Percentiles rank a stretch among this genome's conserved stretches.
Conservation (phyloP, 2,797 vertebrate species). For the Xerus rutilus region DNA sequence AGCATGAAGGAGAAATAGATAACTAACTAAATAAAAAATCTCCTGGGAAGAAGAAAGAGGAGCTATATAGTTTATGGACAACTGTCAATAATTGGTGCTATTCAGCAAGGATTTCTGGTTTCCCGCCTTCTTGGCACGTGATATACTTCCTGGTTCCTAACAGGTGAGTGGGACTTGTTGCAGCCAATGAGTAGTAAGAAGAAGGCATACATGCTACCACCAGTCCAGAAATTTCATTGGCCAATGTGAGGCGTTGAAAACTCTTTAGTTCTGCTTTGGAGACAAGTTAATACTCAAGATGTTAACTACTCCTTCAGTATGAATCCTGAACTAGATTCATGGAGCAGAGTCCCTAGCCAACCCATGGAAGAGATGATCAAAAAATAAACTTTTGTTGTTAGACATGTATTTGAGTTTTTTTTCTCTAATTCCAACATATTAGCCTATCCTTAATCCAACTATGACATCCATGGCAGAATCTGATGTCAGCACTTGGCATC, state of each 20-base stretch:
- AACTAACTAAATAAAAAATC: slow-evolving; percentile 2
- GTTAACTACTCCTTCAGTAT: not conserved
- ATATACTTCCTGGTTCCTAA: not conserved
- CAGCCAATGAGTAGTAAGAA: not conserved
- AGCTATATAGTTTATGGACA: not conserved
- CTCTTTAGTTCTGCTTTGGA: not conserved
- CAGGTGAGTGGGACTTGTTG: not conserved
- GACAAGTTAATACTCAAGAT: not conserved
- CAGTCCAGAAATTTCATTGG: not conserved
- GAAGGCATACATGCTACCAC: not conserved
- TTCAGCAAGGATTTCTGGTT: not conserved
- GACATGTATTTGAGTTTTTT: not conserved
- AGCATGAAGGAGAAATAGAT: not conserved
- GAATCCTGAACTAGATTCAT: not conserved
- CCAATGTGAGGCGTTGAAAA: not conserved
- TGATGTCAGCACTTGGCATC: not conserved
- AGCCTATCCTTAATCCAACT: not conserved
- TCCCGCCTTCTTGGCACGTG: not conserved
- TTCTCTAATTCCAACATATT: not conserved
- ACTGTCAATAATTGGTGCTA: not conserved
- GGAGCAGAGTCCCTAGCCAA: not conserved
- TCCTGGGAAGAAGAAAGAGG: not conserved
- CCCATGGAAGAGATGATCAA: not conserved
- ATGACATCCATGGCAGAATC: not conserved
- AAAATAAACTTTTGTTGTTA: not conserved